Conservation (phyloP, 1,140 invertebrate genomes). For the Zaprionus ornatus region DNA sequence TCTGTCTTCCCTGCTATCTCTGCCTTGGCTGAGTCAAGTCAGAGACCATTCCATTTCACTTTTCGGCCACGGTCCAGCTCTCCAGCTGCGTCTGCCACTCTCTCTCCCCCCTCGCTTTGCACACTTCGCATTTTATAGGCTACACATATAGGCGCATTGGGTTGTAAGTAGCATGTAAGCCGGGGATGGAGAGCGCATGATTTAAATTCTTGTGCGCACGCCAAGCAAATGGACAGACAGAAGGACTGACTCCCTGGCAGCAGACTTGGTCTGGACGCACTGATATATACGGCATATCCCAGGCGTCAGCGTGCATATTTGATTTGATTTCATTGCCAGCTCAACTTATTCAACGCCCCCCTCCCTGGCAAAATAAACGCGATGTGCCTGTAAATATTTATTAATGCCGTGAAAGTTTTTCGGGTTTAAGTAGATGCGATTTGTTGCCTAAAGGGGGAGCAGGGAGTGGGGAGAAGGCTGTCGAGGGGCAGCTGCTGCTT, state of each 20-base stretch:
- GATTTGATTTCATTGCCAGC: conserved; percentile 77
- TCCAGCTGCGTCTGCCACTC: conserved; percentile 16
- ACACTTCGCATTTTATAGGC: conserved; percentile 57
- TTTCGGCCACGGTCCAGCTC: conserved; percentile 7
- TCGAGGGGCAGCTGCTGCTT: conserved; percentile 33
- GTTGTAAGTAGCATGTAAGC: conserved; percentile 79
- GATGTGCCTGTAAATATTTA: conserved; percentile 81
- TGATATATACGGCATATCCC: conserved; percentile 41
- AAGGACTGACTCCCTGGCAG: conserved; percentile 16
- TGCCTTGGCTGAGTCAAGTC: neutral
- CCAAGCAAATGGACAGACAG: conserved; percentile 33
- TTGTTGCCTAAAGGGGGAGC: conserved; percentile 26
- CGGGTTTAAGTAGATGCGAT: conserved; percentile 52
- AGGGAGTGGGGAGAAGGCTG: too few species aligned
- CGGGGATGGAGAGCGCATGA: conserved; percentile 55
- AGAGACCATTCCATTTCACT: conserved; percentile 69
- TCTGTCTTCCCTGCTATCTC: conserved; percentile 63
- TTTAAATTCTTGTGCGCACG: conserved; percentile 80
- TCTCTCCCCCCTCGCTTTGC: neutral
- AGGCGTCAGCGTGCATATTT: conserved; percentile 78
- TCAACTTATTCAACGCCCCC: conserved; percentile 4
- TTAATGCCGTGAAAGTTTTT: conserved; percentile 70
- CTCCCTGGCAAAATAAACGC: conserved; percentile 37
- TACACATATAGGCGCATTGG: conserved; percentile 74
- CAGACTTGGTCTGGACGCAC: conserved; percentile 9